Evolutionary conservation across 2,113 vertebrate genomes (phyloP), one percentile per base, ranked within the genome.

Genomic region (Coturnix japonica): DNA sequence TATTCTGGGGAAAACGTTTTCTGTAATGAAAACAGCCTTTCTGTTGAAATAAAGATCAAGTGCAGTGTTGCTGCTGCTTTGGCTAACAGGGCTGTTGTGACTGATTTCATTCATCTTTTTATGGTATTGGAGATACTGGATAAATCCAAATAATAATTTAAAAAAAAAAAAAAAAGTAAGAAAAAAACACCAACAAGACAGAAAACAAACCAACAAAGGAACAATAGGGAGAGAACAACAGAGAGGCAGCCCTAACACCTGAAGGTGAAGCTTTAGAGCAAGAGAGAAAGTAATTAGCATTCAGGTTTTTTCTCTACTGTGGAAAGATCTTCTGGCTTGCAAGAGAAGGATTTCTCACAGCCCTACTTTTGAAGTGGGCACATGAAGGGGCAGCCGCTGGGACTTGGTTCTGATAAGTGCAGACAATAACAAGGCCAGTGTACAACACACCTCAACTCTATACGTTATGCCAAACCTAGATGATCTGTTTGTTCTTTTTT

Each of bases 1-100:
- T 31, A 26, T 83, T 67, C 35, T 86, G 10, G 11, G 33, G 28
- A 1, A 75, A 81, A 65, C 2, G 43, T 81, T 72, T 85, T 85
- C 82, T 85, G 25, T 19, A 70, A 77, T 9, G 8, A 60, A 64
- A n/a, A 37, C 31, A 41, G 6, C 15, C 85, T 88, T 90, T 30
- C 31, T 61, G 4, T 30, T 78, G 57, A 88, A 72, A 86, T 44
- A 88, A 84, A 90, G 65, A 77, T 81, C 65, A 75, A 86, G 41
- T 67, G 41, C 11, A 28, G 61, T 47, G 30, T 28, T 77, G 11
- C 12, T 85, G 46, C 54, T 49, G 15, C 35, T 59, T 13, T 81
- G 61, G 26, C 69, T 88, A 41, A 25, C 9, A 30, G 16, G 23
- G 30, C 46, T 75, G 9, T 85, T 81, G 31, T 75, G 54, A 72